phyloP scores from a whole-genome alignment of 2,888 invertebrate species.

The Acleris holmiana region DNA sequence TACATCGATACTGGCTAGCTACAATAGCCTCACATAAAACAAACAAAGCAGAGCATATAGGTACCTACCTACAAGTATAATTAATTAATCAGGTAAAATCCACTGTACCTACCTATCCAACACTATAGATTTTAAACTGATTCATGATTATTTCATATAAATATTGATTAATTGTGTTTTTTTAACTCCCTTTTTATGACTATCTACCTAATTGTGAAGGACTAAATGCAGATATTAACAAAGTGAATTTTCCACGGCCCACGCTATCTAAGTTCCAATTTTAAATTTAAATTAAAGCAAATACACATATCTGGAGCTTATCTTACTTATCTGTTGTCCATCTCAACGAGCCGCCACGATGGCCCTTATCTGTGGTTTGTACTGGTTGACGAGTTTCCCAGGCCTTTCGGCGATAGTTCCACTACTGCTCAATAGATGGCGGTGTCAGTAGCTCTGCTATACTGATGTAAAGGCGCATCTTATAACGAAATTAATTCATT shows the following conservation, averaged over 20 bases:
- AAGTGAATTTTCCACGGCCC: conserved; percentile 32
- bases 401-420: conserved; percentile 47
- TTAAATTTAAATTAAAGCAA: conserved; percentile 38
- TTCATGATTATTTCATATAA: no score
- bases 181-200: no score
- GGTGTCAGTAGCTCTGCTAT: conserved; percentile 42
- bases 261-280: conserved; percentile 32
- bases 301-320: conserved; percentile 42
- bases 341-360: conserved; percentile 60
- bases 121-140: no score
- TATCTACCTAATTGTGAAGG: no score
- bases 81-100: no score
- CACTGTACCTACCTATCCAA: no score
- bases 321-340: conserved; percentile 53
- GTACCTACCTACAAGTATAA: no score
- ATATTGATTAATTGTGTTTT: no score
- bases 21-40: no score
- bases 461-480: not conserved
- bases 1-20: no score
- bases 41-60: no score
- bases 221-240: conserved; percentile 25
- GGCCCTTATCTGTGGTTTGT: conserved; percentile 54
- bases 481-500: not conserved
- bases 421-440: conserved; percentile 77
- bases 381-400: conserved; percentile 52